These are phyloP conservation scores for Bungarus multicinctus DNA, from an alignment of 2,113 vertebrate species.

Conservation along the genomic window DNA sequence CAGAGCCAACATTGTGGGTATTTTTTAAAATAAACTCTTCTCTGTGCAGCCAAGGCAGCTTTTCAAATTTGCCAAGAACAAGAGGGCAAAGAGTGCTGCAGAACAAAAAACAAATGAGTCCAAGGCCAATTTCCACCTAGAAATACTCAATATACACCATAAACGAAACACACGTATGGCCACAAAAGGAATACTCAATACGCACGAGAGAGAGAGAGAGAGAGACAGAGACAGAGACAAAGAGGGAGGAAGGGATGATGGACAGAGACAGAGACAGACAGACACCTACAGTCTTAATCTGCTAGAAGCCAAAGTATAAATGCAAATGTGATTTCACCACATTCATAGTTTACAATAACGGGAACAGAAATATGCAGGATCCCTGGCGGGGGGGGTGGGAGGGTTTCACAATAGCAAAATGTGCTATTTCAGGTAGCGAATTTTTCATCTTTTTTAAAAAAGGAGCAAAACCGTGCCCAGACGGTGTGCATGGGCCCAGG, in stretches of 20 bases:
- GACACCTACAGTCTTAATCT: background rate
- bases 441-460: background rate
- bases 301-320: background rate
- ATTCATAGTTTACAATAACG: background rate
- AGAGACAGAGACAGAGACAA: too few relatives aligned
- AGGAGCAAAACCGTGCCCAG: background rate
- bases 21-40: slow-evolving; percentile 21
- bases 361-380: background rate
- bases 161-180: background rate
- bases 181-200: background rate
- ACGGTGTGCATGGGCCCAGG: accelerated
- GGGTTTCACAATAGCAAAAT: background rate
- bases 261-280: too few relatives aligned
- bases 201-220: too few relatives aligned
- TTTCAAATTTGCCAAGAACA: slow-evolving; percentile 1
- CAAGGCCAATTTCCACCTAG: background rate
- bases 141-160: background rate
- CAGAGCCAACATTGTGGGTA: slow-evolving; percentile 7
- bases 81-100: slow-evolving; percentile 10
- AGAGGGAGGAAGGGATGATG: too few relatives aligned
- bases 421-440: background rate
- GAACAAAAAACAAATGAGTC: background rate
- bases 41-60: background rate
- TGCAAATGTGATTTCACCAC: background rate
- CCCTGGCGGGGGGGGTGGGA: background rate